Conservation (phyloP, 37 sponge, comb jelly and placozoan species). For the Crambe crambe region DNA sequence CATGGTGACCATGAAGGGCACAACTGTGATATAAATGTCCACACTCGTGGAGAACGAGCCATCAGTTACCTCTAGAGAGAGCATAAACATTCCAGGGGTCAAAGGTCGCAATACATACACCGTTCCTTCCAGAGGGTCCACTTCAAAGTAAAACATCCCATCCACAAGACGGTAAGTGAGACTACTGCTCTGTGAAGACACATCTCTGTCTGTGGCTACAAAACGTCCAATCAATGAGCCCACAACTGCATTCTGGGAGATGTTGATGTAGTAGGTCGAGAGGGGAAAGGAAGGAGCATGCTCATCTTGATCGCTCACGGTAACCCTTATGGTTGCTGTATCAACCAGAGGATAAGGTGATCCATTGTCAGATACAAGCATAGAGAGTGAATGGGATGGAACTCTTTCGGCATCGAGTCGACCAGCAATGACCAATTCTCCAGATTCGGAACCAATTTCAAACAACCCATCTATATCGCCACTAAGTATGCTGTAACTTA, state of each 20-base stretch:
- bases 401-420: constrained; percentile 26
- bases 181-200: not conserved
- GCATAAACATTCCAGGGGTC: not conserved
- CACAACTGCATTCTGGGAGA: constrained; percentile 24
- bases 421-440: constrained; percentile 20
- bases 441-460: constrained; percentile 38
- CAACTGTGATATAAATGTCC: constrained; percentile 14
- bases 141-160: constrained; percentile 14
- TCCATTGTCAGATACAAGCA: constrained; percentile 66
- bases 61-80: constrained; percentile 55
- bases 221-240: constrained; percentile 57
- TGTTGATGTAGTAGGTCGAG: constrained; percentile 19
- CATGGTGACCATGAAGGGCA: not conserved
- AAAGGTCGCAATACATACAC: constrained; percentile 24
- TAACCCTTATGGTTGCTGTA: constrained; percentile 34
- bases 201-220: constrained; percentile 58
- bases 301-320: constrained; percentile 46
- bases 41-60: constrained; percentile 16
- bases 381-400: constrained; percentile 32
- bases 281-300: constrained; percentile 46
- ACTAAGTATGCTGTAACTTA: constrained; percentile 28
- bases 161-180: constrained; percentile 37
- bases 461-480: constrained; percentile 42
- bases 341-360: constrained; percentile 24
- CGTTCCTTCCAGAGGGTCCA: constrained; percentile 44